Evolutionary conservation across 2,113 vertebrate genomes (phyloP).

Genomic region (Toxostoma redivivum): DNA sequence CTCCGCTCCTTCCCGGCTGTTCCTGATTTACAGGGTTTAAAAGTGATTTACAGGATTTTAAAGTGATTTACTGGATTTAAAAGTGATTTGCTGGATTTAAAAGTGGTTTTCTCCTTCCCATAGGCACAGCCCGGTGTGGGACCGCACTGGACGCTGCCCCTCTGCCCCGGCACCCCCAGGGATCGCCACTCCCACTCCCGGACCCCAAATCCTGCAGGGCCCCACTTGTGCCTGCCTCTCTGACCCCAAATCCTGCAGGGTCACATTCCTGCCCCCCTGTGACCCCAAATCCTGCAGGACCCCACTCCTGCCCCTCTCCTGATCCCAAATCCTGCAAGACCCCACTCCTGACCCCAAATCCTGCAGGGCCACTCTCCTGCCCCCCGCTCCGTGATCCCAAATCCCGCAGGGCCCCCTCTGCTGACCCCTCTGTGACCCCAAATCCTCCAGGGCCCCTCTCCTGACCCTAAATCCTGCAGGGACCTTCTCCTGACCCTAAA

Average conservation of each 20-base stretch:
- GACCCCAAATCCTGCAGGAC: neutral
- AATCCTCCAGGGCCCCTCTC: no score
- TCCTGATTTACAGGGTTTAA: accelerated
- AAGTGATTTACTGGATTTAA: neutral
- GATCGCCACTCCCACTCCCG: neutral
- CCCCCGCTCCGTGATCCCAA: no score
- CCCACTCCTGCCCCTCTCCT: accelerated
- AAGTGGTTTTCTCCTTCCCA: accelerated
- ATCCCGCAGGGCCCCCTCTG: no score
- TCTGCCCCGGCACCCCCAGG: neutral
- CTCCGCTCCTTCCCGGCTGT: neutral
- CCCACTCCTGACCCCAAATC: no score
- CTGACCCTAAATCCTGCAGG: no score
- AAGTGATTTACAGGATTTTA: neutral
- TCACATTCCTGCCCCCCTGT: no score
- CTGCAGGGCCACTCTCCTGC: no score
- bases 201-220: no score
- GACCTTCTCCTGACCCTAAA: no score
- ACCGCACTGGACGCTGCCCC: no score
- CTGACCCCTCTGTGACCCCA: no score
- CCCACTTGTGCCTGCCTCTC: no score
- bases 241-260: neutral
- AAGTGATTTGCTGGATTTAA: neutral
- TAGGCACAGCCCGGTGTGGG: accelerated
- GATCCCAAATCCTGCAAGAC: neutral